Evolutionary conservation across 1,140 invertebrate genomes (phyloP).

Genomic region (Drosophila hydei): DNA sequence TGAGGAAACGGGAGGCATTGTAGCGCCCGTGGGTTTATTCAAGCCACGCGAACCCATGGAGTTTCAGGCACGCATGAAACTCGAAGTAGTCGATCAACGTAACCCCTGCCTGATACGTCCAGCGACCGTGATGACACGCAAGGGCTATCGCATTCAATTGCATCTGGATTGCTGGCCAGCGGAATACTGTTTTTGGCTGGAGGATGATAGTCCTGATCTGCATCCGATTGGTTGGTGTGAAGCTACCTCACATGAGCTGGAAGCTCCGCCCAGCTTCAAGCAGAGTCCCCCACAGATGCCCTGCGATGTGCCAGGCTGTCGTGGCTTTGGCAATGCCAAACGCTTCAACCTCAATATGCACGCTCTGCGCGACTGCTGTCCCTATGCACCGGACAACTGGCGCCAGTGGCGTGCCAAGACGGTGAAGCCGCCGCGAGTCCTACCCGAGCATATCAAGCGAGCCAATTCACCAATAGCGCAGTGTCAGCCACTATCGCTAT

Average conservation of each 20-base stretch:
- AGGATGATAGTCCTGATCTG: conserved; percentile 95
- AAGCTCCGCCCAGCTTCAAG: conserved; percentile 88
- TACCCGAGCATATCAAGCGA: conserved; percentile 46
- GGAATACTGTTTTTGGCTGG: conserved; percentile 94
- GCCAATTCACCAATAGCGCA: not conserved
- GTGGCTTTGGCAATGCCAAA: conserved; percentile 91
- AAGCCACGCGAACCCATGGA: conserved; percentile 90
- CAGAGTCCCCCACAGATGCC: conserved; percentile 48
- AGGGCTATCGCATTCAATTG: conserved; percentile 91
- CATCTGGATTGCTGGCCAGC: conserved; percentile 96
- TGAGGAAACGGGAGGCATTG: conserved; percentile 87
- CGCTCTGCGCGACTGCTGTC: conserved; percentile 91
- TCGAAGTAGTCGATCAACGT: conserved; percentile 95
- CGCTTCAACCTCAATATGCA: conserved; percentile 91
- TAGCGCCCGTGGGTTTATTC: conserved; percentile 93
- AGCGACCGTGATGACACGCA: conserved; percentile 91
- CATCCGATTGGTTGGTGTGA: conserved; percentile 96
- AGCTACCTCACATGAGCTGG: conserved; percentile 93
- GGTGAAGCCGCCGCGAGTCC: conserved; percentile 67
- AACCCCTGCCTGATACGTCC: conserved; percentile 91
- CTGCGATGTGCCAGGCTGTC: conserved; percentile 91
- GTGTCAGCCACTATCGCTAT: not conserved
- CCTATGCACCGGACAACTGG: conserved; percentile 87
- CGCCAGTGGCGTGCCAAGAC: conserved; percentile 73
- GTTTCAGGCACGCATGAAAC: conserved; percentile 94